Evolutionary conservation across 2,113 vertebrate species (phyloP).

Genomic region (Bubo blakistoni): DNA sequence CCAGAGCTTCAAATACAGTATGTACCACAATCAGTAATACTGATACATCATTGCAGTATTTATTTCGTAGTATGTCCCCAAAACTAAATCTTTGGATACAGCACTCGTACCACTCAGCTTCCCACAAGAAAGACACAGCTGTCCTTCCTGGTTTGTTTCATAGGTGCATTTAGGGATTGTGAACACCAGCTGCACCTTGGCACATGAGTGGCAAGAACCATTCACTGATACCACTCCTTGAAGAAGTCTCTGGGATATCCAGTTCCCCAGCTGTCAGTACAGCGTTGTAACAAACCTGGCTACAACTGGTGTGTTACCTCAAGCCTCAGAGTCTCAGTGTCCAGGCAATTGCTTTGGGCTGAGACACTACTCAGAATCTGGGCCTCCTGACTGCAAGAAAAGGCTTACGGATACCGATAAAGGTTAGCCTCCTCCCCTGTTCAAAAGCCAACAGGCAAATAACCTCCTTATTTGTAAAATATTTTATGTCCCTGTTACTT

Average conservation of each 20-base stretch:
- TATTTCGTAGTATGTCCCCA: not conserved
- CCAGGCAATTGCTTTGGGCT: not conserved
- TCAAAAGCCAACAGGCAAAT: not conserved
- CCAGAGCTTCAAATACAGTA: not conserved
- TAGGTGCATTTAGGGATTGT: not conserved
- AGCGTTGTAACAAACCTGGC: not conserved
- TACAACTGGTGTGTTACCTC: not conserved
- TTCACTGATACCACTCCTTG: not conserved
- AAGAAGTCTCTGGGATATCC: not conserved
- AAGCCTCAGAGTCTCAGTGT: not conserved
- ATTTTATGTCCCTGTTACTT: not conserved
- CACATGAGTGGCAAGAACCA: not conserved
- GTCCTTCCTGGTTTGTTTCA: not conserved
- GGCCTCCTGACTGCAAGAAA: not conserved
- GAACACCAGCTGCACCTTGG: not conserved
- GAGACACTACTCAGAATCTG: not conserved
- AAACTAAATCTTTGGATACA: not conserved
- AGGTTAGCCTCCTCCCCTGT: not conserved
- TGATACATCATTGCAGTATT: not conserved
- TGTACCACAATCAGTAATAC: not conserved
- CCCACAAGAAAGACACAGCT: not conserved
- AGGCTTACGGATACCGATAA: not conserved
- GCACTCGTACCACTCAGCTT: not conserved
- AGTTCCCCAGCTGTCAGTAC: not conserved
- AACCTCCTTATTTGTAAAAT: not conserved